Evolutionary conservation across 2,888 invertebrate species (phyloP).

Genomic region (Lepidonotus clava): DNA sequence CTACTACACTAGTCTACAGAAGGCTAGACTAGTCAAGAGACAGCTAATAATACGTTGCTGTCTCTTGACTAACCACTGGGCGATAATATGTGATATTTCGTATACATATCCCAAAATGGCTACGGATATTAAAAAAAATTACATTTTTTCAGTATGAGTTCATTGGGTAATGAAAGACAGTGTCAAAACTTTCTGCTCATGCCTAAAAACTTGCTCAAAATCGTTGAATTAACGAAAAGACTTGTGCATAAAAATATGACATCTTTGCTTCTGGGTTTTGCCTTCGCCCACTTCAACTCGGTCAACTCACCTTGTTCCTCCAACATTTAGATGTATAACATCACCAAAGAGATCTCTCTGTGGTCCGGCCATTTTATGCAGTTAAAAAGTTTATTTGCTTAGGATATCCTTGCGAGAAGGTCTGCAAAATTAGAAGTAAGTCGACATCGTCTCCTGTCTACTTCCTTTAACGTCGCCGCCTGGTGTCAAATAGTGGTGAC

Average conservation of each 20-base stretch:
- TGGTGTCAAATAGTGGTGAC: too few species aligned
- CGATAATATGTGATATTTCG: too few species aligned
- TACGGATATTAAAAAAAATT: neutral
- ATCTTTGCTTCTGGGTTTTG: neutral
- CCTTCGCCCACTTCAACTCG: neutral
- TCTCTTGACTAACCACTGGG: too few species aligned
- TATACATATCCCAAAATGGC: too few species aligned
- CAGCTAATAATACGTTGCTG: too few species aligned
- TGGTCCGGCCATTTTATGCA: neutral
- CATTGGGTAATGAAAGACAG: neutral
- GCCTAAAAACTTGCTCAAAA: neutral
- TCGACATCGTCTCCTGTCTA: too few species aligned
- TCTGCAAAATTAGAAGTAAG: too few species aligned
- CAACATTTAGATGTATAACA: constrained; percentile 96
- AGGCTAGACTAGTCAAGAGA: too few species aligned
- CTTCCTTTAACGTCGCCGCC: too few species aligned
- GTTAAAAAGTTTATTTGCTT: too few species aligned
- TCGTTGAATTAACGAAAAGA: neutral
- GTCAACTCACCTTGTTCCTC: constrained; percentile 90
- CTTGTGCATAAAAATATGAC: neutral
- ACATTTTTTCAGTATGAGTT: neutral
- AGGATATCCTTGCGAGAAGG: too few species aligned
- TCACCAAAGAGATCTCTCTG: constrained; percentile 78
- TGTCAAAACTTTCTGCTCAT: neutral
- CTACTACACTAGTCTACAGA: too few species aligned